Conservation (phyloP, 2,113 vertebrate genomes). For the Syngnathoides biaculeatus region DNA sequence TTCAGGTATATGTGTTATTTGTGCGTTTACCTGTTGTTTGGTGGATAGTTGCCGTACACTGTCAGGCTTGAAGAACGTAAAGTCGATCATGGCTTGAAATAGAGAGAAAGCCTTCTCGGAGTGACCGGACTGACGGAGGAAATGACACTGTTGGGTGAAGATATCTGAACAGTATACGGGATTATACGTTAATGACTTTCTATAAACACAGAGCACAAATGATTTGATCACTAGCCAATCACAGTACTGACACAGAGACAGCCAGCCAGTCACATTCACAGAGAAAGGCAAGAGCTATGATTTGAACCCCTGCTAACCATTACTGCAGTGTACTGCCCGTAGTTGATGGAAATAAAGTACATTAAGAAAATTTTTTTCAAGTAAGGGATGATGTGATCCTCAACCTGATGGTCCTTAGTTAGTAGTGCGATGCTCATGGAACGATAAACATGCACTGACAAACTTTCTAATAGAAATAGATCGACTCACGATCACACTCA, state of each 20-base stretch:
- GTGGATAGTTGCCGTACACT: constrained; percentile 82
- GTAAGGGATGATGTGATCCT: background rate
- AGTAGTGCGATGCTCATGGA: background rate
- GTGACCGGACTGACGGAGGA: constrained; percentile 89
- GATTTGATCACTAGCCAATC: background rate
- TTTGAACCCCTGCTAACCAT: too few relatives aligned
- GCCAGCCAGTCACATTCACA: background rate
- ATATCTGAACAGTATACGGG: constrained; percentile 67
- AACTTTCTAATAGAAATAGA: too few relatives aligned
- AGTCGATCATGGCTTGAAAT: constrained; percentile 92
- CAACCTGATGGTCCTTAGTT: background rate
- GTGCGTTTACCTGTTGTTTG: constrained; percentile 82
- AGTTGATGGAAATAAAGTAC: too few relatives aligned
- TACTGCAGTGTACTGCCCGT: background rate
- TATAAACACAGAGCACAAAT: background rate
- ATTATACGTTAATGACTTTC: background rate
- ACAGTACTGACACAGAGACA: background rate
- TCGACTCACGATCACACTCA: background rate
- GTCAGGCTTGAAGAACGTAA: constrained; percentile 94
- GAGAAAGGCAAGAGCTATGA: too few relatives aligned
- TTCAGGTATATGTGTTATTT: background rate
- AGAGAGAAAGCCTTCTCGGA: constrained; percentile 86
- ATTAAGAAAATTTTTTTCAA: background rate
- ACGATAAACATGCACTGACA: too few relatives aligned
- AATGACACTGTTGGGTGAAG: constrained; percentile 89